phyloP scores from a whole-genome alignment of 1,140 invertebrate genomes.

The Pseudomyrmex pallidus region DNA sequence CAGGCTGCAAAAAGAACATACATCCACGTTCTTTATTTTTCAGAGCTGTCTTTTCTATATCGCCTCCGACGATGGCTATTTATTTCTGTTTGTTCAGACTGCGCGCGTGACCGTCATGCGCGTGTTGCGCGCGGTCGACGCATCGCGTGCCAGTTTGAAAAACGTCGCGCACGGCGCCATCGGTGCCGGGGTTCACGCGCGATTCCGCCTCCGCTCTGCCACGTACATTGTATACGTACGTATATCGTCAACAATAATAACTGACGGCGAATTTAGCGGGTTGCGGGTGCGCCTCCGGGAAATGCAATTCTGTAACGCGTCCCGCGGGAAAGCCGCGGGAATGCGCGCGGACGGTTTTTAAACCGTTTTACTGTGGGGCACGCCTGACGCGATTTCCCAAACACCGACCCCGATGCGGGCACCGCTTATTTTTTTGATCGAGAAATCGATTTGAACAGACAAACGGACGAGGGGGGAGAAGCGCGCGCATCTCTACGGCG shows the following conservation, averaged over 20 bases:
- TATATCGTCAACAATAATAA: slow-evolving; percentile 17
- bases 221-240: background rate
- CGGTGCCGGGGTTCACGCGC: slow-evolving; percentile 50
- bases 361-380: slow-evolving; percentile 18
- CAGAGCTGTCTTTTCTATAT: background rate
- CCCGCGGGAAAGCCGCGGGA: slow-evolving; percentile 33
- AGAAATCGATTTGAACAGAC: slow-evolving; percentile 14
- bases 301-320: slow-evolving; percentile 52
- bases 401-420: background rate
- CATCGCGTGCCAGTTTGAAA: slow-evolving; percentile 25
- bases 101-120: background rate
- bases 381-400: slow-evolving; percentile 27
- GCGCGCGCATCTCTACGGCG: slow-evolving; percentile 32
- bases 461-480: background rate
- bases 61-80: background rate
- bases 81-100: background rate
- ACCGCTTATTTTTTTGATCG: slow-evolving; percentile 31
- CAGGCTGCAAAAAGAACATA: background rate
- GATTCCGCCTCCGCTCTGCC: slow-evolving; percentile 4
- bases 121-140: background rate
- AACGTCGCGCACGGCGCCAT: slow-evolving; percentile 23
- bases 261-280: slow-evolving; percentile 20
- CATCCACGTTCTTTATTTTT: no score
- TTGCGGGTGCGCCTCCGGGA: slow-evolving; percentile 37
- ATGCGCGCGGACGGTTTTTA: slow-evolving; percentile 25